Evolutionary conservation across 2,113 vertebrate genomes (phyloP), one percentile per base, ranked within the genome.

Genomic region (Pygoscelis antarcticus): DNA sequence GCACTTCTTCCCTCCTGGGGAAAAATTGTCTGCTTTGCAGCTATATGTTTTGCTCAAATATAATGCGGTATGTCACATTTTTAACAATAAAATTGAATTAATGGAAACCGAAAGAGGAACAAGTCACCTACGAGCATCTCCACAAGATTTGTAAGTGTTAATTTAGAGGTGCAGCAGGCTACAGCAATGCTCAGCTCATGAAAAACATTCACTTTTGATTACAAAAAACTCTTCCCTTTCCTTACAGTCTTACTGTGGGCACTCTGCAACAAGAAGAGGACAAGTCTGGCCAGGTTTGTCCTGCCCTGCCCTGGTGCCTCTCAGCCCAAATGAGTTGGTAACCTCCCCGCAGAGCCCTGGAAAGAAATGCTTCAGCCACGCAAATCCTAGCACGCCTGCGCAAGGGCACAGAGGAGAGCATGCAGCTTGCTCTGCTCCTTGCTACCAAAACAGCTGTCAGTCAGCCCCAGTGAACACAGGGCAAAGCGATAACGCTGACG

Each of bases 281-380:
- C 96, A 96, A 90, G 96, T 57, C 95, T 90, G 79, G 88, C 85
- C 94, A 88, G 34, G 86, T 69, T 91, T 92, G 76, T 83, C 86
- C 65, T 96, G 92, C 90, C 87, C 92, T 91, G 61, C 95, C 79
- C 78, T 85, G 2, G 5, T 88, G 70, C 44, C 38, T 90, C 36
- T 82, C 34, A 68, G 29, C 82, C 49, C 55, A 64, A 27, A 83
- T 22, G 70, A 30, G 32, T 30, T 15, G 58, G 85, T 71, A 90
- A 83, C 20, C 13, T 79, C 32, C 57, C 14, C 1, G 0, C 26
- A 5, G 82, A 91, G 74, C 36, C 60, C 74, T 82, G 74, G 60
- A 26, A 83, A 91, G 71, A 77, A 89, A 61, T 10, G 51, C 51
- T 76, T 58, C 47, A 75, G 84, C 29, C 58, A 17, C 4, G 0